Evolutionary conservation across 2,797 vertebrate species (phyloP).

Genomic region (Megaceryle alcyon): DNA sequence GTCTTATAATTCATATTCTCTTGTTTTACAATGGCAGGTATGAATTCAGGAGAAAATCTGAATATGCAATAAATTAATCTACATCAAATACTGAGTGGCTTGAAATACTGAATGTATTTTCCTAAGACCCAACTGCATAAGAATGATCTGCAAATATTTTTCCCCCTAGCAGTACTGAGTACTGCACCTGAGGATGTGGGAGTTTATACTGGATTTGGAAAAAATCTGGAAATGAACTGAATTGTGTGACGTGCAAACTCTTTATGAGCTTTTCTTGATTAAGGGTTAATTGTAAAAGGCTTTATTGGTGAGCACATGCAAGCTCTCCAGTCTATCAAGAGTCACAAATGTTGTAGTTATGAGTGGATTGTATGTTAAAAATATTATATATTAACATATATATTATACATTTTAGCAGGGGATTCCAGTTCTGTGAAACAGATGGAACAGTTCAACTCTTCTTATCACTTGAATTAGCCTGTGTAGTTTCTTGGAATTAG

Average conservation of each 20-base stretch:
- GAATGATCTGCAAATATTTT: conserved; percentile 17
- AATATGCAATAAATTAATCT: conserved; percentile 13
- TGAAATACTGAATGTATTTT: conserved; percentile 17
- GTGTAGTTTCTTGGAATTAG: background rate
- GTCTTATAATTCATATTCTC: conserved; percentile 5
- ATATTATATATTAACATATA: too few relatives aligned
- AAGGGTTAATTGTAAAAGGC: background rate
- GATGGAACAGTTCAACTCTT: background rate
- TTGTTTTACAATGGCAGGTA: conserved; percentile 13
- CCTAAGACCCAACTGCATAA: background rate
- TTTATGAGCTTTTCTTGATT: background rate
- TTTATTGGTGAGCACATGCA: background rate
- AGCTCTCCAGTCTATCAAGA: background rate
- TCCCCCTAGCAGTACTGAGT: background rate
- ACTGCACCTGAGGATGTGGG: background rate
- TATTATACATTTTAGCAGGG: background rate
- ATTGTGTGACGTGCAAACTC: background rate
- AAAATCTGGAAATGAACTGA: background rate
- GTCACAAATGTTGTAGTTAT: background rate
- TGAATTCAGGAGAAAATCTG: background rate
- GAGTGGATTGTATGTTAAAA: background rate
- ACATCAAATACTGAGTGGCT: background rate
- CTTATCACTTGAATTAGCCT: background rate
- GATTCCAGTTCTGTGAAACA: background rate
- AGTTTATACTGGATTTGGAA: background rate